Conservation (phyloP, 2,888 invertebrate species). For the Microplitis deprimator region DNA sequence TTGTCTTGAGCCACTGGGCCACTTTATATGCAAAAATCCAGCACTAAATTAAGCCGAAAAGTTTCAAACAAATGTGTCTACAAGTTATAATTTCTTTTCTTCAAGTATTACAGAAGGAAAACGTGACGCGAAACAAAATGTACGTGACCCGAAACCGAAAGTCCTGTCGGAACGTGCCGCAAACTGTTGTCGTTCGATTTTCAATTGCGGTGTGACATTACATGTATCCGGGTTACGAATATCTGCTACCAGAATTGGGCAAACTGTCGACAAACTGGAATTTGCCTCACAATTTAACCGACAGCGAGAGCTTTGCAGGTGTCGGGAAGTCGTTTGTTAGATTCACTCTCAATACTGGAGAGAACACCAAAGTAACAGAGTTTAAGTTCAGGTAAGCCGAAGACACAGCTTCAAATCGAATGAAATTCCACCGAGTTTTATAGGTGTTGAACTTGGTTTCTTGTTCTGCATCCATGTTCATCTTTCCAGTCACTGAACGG, state of each 20-base stretch:
- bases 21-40: not conserved
- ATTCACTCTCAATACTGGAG: no score
- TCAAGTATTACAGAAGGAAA: not conserved
- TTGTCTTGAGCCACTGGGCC: not conserved
- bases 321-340: not conserved
- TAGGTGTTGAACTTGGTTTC: not conserved
- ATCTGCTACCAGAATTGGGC: no score
- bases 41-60: not conserved
- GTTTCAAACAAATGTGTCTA: no score
- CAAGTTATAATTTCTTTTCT: not conserved
- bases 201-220: not conserved
- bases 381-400: not conserved
- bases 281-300: not conserved
- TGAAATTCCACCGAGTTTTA: conserved; percentile 41
- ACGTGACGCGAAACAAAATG: not conserved
- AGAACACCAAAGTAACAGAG: not conserved
- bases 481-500: not conserved
- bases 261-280: conserved; percentile 4
- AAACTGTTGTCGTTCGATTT: not conserved
- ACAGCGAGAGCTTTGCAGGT: not conserved
- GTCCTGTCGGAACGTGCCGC: not conserved
- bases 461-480: not conserved
- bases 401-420: conserved; percentile 42
- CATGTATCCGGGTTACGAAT: no score
- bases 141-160: not conserved